Evolutionary conservation across 2,888 invertebrate genomes (phyloP).

Genomic region (Nemoura dubitans): DNA sequence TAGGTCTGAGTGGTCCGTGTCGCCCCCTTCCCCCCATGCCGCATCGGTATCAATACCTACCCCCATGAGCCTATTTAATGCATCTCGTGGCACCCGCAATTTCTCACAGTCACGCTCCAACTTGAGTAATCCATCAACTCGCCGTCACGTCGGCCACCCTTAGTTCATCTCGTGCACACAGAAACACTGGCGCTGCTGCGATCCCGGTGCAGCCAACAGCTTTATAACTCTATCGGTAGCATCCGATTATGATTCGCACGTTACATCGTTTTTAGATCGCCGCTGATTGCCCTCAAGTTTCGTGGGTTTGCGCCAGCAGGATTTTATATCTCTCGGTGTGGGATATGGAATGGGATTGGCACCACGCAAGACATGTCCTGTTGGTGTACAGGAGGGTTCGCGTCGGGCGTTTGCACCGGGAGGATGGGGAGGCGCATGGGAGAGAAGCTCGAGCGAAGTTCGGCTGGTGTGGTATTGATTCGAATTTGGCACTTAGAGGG

Average conservation of each 20-base stretch:
- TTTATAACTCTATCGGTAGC: background rate
- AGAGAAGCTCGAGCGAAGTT: slow-evolving; percentile 1
- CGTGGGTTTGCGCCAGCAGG: background rate
- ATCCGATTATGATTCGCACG: background rate
- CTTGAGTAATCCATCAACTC: slow-evolving; percentile 43
- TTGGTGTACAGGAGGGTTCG: background rate
- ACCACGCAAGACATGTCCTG: background rate
- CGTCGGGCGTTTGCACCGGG: background rate
- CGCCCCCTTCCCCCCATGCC: background rate
- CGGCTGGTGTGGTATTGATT: slow-evolving; percentile 43
- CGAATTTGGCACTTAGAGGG: slow-evolving; percentile 41
- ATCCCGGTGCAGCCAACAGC: background rate
- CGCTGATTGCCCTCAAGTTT: background rate
- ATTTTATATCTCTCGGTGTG: background rate
- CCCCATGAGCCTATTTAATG: slow-evolving; percentile 41
- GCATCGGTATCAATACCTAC: slow-evolving; percentile 28
- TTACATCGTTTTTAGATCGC: background rate
- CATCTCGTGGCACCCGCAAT: slow-evolving; percentile 41
- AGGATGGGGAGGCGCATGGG: background rate
- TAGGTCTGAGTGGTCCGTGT: slow-evolving; percentile 19
- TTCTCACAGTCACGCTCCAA: slow-evolving; percentile 45
- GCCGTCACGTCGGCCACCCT: slow-evolving; percentile 39
- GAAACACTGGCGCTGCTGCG: background rate
- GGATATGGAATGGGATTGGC: background rate
- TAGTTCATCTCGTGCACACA: slow-evolving; percentile 8